Evolutionary conservation across 1,140 invertebrate genomes (phyloP).

Genomic region (Magallana gigas): DNA sequence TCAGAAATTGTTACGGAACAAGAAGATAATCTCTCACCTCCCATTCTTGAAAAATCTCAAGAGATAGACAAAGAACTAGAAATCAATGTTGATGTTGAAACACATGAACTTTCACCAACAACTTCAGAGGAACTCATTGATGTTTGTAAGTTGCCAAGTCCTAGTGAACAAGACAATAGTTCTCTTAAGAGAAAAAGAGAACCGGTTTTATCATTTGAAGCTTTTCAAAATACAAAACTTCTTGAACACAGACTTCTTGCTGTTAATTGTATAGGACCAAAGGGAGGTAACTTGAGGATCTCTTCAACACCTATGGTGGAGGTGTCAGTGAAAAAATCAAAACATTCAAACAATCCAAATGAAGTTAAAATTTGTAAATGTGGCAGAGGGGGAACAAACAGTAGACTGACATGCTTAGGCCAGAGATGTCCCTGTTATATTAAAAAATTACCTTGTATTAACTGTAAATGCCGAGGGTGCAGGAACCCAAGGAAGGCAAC

Average conservation of each 20-base stretch:
- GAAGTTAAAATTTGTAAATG: conserved; percentile 85
- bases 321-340: conserved; percentile 21
- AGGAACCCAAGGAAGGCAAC: conserved; percentile 86
- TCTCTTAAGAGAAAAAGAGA: conserved; percentile 39
- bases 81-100: conserved; percentile 39
- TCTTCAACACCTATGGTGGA: background rate
- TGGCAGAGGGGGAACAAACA: conserved; percentile 93
- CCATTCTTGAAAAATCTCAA: conserved; percentile 3
- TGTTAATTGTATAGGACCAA: conserved; percentile 32
- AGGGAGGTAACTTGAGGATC: conserved; percentile 23
- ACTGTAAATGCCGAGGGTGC: conserved; percentile 94
- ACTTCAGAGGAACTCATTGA: conserved; percentile 42
- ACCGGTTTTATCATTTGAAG: conserved; percentile 51
- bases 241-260: conserved; percentile 51
- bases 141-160: conserved; percentile 32
- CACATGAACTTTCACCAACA: conserved; percentile 51
- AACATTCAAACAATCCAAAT: background rate
- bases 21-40: background rate
- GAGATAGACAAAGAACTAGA: conserved; percentile 26
- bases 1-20: conserved; percentile 26
- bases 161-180: conserved; percentile 27
- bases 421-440: conserved; percentile 95
- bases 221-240: conserved; percentile 41
- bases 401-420: conserved; percentile 94
- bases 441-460: conserved; percentile 89